phyloP scores from a whole-genome alignment of 2,113 vertebrate species.

The Chamaea fasciata region DNA sequence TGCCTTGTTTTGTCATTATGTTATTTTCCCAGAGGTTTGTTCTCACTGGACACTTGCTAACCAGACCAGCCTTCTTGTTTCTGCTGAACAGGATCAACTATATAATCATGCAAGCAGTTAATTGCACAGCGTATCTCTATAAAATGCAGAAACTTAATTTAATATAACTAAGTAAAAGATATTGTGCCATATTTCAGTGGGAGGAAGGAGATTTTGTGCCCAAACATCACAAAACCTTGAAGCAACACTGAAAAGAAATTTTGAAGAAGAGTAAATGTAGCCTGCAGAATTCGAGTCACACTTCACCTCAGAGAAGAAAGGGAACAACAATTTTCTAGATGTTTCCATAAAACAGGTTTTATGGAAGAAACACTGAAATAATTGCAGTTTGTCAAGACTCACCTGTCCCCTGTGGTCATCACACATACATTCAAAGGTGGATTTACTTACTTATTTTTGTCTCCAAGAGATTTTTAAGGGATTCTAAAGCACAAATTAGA shows the following conservation, averaged over 20 bases:
- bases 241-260: background rate
- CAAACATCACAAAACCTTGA: background rate
- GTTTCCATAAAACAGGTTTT: background rate
- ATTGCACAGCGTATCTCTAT: background rate
- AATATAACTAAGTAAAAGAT: background rate
- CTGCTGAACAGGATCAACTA: background rate
- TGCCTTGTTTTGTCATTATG: background rate
- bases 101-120: background rate
- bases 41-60: background rate
- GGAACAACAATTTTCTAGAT: background rate
- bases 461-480: background rate
- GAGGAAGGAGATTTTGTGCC: background rate
- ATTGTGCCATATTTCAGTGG: rapidly evolving
- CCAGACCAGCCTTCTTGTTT: background rate
- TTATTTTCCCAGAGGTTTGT: background rate
- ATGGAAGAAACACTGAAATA: background rate
- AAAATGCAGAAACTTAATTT: background rate
- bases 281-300: rapidly evolving
- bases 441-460: background rate
- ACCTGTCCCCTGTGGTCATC: background rate
- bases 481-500: background rate
- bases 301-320: background rate
- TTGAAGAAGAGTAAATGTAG: background rate
- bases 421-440: background rate
- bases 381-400: background rate